These are phyloP conservation scores for Petaurus breviceps DNA, from an alignment of 2,113 vertebrate genomes.

Conservation along the genomic window DNA sequence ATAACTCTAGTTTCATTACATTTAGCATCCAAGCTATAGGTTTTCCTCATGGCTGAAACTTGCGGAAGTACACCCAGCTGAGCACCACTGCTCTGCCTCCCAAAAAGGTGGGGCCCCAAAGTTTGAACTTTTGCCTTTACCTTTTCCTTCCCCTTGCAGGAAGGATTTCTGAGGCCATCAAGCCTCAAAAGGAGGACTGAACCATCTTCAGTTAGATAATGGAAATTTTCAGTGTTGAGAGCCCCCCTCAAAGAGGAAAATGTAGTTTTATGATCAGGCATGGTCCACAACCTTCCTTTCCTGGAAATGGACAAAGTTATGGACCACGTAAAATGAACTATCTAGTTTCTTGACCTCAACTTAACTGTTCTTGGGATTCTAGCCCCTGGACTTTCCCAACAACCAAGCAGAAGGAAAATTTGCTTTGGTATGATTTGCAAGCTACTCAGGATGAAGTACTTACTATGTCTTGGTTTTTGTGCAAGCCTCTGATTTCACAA, in stretches of 20 bases:
- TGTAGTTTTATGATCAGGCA: background rate
- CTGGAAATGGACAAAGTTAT: background rate
- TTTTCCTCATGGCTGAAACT: background rate
- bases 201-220: background rate
- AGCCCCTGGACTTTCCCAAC: background rate
- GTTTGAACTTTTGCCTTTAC: background rate
- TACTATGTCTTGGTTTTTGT: background rate
- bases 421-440: background rate
- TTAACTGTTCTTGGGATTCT: background rate
- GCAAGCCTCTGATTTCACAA: background rate
- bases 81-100: background rate
- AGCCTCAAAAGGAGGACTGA: background rate
- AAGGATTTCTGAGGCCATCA: background rate
- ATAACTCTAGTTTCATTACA: background rate
- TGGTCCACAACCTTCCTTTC: background rate
- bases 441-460: background rate
- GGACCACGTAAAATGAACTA: background rate
- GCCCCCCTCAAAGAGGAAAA: background rate
- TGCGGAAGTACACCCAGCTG: background rate
- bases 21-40: background rate
- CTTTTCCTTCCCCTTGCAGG: background rate
- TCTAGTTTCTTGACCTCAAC: background rate
- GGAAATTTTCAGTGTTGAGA: background rate
- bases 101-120: background rate
- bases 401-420: background rate